Percentiles rank a stretch among this genome's conserved stretches.
These are phyloP conservation scores for Cephus nigrinus DNA, from an alignment of 2,888 invertebrate genomes.

Conservation along the genomic window DNA sequence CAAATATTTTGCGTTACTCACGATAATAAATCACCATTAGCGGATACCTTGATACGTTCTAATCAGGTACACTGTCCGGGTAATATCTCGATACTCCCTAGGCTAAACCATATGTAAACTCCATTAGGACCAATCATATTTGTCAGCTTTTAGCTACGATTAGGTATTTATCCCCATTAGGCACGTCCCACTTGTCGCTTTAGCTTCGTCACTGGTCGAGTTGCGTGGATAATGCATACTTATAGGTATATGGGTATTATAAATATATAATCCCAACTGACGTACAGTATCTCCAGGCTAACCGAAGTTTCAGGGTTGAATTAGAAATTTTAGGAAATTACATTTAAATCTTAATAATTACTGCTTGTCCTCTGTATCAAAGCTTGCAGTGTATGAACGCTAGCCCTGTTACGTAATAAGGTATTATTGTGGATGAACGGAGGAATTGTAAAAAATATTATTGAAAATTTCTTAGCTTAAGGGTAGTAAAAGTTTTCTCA, in stretches of 20 bases:
- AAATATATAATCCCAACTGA: neutral
- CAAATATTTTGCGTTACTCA: neutral
- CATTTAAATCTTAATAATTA: neutral
- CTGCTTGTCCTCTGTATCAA: too few relatives aligned
- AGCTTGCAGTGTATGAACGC: too few relatives aligned
- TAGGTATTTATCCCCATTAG: constrained; percentile 47
- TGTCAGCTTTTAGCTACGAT: constrained; percentile 46
- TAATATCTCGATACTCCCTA: neutral
- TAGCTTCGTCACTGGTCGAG: neutral
- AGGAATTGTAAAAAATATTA: neutral
- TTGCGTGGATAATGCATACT: neutral
- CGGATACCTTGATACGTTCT: neutral
- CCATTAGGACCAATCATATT: constrained; percentile 46
- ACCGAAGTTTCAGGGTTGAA: neutral
- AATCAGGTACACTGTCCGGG: neutral
- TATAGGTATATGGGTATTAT: neutral
- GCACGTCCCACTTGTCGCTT: constrained; percentile 23
- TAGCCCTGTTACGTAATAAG: neutral
- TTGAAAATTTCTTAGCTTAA: neutral
- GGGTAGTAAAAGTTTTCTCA: neutral
- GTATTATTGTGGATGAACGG: neutral
- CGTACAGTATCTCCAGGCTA: neutral
- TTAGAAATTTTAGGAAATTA: neutral
- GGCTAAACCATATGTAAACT: constrained; percentile 21
- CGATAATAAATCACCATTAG: neutral